These are phyloP conservation scores for Thereuonema tuberculata DNA, from an alignment of 1,140 invertebrate genomes.

Conservation along the genomic window DNA sequence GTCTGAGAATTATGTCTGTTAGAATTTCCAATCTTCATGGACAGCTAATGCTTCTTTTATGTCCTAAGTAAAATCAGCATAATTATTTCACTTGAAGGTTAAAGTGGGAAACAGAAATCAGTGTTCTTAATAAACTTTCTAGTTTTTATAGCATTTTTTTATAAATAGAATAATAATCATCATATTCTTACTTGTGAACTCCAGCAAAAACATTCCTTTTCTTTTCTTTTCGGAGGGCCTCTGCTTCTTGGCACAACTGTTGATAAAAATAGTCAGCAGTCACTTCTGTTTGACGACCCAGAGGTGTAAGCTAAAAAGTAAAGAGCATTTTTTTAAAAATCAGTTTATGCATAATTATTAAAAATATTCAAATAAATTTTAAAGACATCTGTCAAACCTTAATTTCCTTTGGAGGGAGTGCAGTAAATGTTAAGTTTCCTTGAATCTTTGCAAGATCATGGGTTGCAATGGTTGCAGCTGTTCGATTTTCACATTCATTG, in stretches of 20 bases:
- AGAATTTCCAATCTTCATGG: no score
- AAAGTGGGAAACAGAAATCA: no score
- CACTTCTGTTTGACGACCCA: constrained; percentile 43
- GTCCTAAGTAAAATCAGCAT: no score
- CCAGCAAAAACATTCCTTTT: constrained; percentile 59
- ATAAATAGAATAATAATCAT: no score
- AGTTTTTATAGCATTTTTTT: no score
- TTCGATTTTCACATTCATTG: constrained; percentile 57
- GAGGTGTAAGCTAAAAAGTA: constrained; percentile 42
- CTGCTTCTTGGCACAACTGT: constrained; percentile 54
- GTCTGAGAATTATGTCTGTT: no score
- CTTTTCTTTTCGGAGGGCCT: constrained; percentile 50
- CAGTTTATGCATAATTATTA: constrained; percentile 10
- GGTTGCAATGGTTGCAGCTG: constrained; percentile 62
- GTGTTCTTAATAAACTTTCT: no score
- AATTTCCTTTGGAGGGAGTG: constrained; percentile 42
- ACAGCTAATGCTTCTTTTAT: no score
- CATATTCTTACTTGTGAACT: constrained; percentile 59
- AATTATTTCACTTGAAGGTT: no score
- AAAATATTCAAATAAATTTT: constrained; percentile 11
- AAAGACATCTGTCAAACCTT: no score
- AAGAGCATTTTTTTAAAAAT: neutral
- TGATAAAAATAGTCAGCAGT: constrained; percentile 49
- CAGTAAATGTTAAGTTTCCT: constrained; percentile 50
- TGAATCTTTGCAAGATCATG: constrained; percentile 55